Conservation (phyloP, 2,888 invertebrate species). For the Clistopyga incitator region DNA sequence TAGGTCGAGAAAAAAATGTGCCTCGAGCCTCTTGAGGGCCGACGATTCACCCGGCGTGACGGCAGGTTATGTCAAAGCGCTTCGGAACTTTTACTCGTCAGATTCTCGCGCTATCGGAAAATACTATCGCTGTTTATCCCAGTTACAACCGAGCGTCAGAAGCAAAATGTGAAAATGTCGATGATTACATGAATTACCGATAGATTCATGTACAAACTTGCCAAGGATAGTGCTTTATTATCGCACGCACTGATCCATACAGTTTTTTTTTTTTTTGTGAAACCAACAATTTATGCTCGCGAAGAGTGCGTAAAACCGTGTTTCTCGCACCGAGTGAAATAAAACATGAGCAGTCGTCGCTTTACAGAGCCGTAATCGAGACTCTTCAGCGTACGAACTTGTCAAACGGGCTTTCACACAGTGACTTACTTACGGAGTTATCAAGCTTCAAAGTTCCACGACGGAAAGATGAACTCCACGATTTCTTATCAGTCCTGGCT, state of each 20-base stretch:
- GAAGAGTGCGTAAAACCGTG: no score
- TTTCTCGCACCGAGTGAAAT: no score
- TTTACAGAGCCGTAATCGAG: background rate
- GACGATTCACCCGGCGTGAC: conserved; percentile 63
- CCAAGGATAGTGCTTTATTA: no score
- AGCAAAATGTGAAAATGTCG: background rate
- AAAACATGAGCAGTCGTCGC: no score
- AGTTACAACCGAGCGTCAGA: background rate
- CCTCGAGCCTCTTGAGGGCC: conserved; percentile 37
- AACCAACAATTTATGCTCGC: no score
- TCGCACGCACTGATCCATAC: no score
- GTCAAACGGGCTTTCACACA: conserved; percentile 14
- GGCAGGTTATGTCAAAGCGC: conserved; percentile 61
- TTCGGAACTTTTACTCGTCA: conserved; percentile 16
- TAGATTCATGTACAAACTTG: no score
- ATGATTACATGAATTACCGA: background rate
- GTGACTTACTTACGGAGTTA: background rate
- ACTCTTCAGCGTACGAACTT: background rate
- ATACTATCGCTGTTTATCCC: conserved; percentile 9
- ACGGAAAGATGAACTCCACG: background rate
- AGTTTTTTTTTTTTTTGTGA: no score
- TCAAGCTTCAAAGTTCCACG: background rate
- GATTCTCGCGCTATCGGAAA: background rate
- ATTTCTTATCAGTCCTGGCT: background rate
- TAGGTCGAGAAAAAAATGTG: conserved; percentile 46